Evolutionary conservation across 1,140 invertebrate species (phyloP), one percentile per base, ranked within the genome.

Genomic region (Zaprionus davidi): DNA sequence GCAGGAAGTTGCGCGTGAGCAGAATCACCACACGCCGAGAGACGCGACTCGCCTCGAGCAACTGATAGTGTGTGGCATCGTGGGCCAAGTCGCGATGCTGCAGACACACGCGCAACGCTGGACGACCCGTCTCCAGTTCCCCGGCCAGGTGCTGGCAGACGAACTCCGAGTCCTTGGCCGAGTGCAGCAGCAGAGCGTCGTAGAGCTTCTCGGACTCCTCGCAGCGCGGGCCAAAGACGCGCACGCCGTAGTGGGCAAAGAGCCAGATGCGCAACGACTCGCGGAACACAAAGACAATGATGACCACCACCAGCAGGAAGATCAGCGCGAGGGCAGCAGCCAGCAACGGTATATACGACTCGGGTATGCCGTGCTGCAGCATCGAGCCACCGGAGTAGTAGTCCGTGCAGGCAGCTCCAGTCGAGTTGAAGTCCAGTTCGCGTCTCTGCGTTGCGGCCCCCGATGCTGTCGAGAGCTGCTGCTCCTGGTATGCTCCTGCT

Each of bases 121-220:
- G 95, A 41, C 94, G 93, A 1, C 95, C 96, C 63, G 96, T 96
- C 90, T 99, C 98, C 55, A 99, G 92, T 82, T 98, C 97, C 1
- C 95, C 95, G 1, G 96, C 96, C 62, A 99, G 93, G 7, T 96
- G 96, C 78, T 97, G 96, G 17, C 96, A 93, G 0, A 98, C 96
- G 92, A 98, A 97, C 84, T 97, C 96, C 81, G 98, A 97, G 93
- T 99, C 98, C 93, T 98, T 97, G 20, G 97, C 96, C 76, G 97
- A 98, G 93, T 99, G 98, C 60, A 97, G 97, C 7, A 99, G 95
- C 92, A 98, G 98, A 5, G 97, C 97, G 87, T 99, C 98, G 93
- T 98, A 98, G 1, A 97, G 93, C 83, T 98, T 98, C 90, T 98
- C 96, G 15, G 95, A 95, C 76, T 97, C 96, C 88, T 96, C 96